Base-by-base conservation (phyloP, 2,888 invertebrate genomes). In the Nezara viridula region DNA sequence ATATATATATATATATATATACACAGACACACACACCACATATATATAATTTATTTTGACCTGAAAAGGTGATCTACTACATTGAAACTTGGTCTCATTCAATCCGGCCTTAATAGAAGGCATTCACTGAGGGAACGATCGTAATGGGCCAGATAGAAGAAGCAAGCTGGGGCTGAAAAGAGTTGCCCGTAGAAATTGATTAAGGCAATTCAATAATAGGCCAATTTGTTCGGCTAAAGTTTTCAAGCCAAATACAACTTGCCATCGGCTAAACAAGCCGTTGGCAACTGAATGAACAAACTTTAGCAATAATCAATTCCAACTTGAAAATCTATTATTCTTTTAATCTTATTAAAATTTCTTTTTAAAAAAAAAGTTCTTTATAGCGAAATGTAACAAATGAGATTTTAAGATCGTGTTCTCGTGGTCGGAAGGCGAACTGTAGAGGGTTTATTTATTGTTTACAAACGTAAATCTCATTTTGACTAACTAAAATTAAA, bases 191-290 rank as follows among this genome's bases (percentile, higher is more conserved):
- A 81, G 81, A 81, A 40, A 81, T 81, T 81, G 81, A 81, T 81
- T 81, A 81, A 81, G 81, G 81, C 81, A 47, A 81, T 47, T 81
- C 81, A 40, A 81, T 81, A 81, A 81, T 81, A 81, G 81, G n/a
- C n/a, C 81, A 81, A 81, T 81, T 81, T 81, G 81, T 81, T 81
- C 44, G 24, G 5, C 40, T 21, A 81, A 73, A 81, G 81, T 81
- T 81, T 47, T 47, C 81, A 12, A n/a, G 14, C 44, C 81, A n/a
- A 81, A 66, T 32, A 66, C 14, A 66, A 73, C 37, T 73, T 73
- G 19, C 66, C 19, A 19, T 21, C 66, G 37, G 66, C 81, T 81
- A 44, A 81, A 81, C 44, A 81, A 40, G 14, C 44, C 81, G 24
- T n/a, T 81, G n/a, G 21, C 77, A 60, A 60, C 60, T 60, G 14